Base-by-base conservation (phyloP, 2,888 invertebrate genomes). In the Morpho achilles region DNA sequence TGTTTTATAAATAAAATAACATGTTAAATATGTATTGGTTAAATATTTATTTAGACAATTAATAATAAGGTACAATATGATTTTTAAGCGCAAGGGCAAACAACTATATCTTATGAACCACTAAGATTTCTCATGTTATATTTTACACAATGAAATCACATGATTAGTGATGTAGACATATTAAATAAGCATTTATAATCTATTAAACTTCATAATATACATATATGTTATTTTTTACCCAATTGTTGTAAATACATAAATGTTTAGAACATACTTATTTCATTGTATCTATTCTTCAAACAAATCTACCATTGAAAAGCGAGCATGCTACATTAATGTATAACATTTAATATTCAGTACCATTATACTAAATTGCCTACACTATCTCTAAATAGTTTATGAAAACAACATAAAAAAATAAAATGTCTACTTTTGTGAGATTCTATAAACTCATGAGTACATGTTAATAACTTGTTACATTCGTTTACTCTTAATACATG, bases 21-120 rank as follows among this genome's bases (percentile, higher is more conserved):
- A 70, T 67, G 56, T 66, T 61, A 66, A 66, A 71, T 74, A 81
- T 77, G 78, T 83, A 81, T 82, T 79, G 87, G 82, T 84, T 89
- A 89, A 85, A 88, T 87, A 86, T 89, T 84, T 88, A 89, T 84
- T 87, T 80, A 83, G 80, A 87, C 78, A 82, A 78, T 80, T 87
- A 65, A 59, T 64, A 62, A 66, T 70, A 64, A 69, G 69, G 63
- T 70, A 89, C 85, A 87, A 80, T 84, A 80, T 82, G 76, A 79
- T 77, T 80, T 83, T 71, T 72, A 83, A 89, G 88, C 87, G 76
- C 79, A 79, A 80, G 77, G 82, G 80, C 80, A 81, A 83, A 83
- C 77, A 79, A 80, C 81, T 85, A 77, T 79, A 77, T 74, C 58
- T 63, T 50, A 61, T 62, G 74, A 74, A 84, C 81, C 74, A 80